Evolutionary conservation across 2,113 vertebrate genomes (phyloP).

Genomic region (Fregetta grallaria): DNA sequence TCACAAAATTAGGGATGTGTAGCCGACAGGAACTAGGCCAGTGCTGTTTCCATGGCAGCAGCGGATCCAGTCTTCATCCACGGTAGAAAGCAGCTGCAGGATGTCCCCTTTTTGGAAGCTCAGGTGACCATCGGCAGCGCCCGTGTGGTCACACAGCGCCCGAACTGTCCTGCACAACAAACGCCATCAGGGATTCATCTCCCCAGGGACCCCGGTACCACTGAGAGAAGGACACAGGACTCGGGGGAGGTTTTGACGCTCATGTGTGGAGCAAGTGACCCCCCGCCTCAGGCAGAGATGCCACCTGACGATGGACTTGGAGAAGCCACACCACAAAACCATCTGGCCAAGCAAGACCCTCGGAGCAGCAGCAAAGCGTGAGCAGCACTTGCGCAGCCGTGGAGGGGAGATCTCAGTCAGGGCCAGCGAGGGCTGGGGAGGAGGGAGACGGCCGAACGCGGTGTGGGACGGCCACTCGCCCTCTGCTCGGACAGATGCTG

Average conservation of each 20-base stretch:
- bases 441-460: fast-evolving
- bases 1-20: constrained; percentile 90
- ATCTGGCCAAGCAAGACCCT: fast-evolving
- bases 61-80: constrained; percentile 93
- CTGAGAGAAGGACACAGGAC: background rate
- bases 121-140: constrained; percentile 72
- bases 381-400: fast-evolving
- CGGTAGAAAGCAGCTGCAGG: constrained; percentile 81
- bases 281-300: background rate
- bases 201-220: fast-evolving
- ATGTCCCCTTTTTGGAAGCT: constrained; percentile 90
- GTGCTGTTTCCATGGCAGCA: constrained; percentile 84
- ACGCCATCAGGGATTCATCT: fast-evolving
- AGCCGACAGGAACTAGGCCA: constrained; percentile 90
- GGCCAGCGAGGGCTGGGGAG: background rate
- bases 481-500: fast-evolving
- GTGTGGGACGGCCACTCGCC: fast-evolving
- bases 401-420: background rate
- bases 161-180: constrained; percentile 79
- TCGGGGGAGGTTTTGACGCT: fast-evolving
- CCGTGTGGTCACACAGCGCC: constrained; percentile 86
- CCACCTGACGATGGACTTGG: fast-evolving
- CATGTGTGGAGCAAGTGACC: fast-evolving
- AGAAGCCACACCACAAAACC: background rate
- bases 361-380: fast-evolving